Percentiles rank a stretch among this genome's conserved stretches.
These are phyloP conservation scores for Epizoanthus stellaris DNA, from an alignment of 92 coral and sea anemone genomes.

Conservation along the genomic window DNA sequence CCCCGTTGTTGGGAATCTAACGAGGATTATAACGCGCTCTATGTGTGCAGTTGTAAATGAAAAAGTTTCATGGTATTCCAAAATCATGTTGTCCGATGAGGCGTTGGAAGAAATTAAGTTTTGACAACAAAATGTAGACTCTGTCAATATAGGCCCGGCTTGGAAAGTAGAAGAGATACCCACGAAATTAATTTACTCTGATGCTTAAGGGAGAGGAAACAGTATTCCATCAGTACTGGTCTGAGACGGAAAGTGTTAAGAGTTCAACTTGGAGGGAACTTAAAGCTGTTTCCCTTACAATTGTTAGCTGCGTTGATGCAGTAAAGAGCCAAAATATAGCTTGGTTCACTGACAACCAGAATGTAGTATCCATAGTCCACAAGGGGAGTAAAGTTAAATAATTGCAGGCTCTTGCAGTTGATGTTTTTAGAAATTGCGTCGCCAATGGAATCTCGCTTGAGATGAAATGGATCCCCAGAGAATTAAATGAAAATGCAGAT, in stretches of 20 bases:
- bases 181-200: conserved; percentile 42
- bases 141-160: conserved; percentile 2
- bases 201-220: conserved; percentile 45
- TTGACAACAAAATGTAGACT: conserved; percentile 41
- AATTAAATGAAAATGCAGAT: conserved; percentile 30
- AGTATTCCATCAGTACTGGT: conserved; percentile 67
- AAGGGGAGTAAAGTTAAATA: conserved; percentile 53
- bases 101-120: conserved; percentile 22
- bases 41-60: conserved; percentile 47
- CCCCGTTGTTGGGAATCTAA: conserved; percentile 47
- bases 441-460: conserved; percentile 12
- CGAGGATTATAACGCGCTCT: conserved; percentile 60
- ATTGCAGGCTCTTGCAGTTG: conserved; percentile 45
- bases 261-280: conserved; percentile 64
- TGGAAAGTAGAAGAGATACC: conserved; percentile 42
- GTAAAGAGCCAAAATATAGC: conserved; percentile 30
- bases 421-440: conserved; percentile 20
- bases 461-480: conserved; percentile 40
- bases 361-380: conserved; percentile 38
- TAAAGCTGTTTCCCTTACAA: conserved; percentile 53
- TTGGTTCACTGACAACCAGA: conserved; percentile 56
- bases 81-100: conserved; percentile 15
- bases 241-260: conserved; percentile 44
- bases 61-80: conserved; percentile 44
- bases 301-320: conserved; percentile 23